Conservation (phyloP, 1,140 invertebrate species). For the Cherax destructor region DNA sequence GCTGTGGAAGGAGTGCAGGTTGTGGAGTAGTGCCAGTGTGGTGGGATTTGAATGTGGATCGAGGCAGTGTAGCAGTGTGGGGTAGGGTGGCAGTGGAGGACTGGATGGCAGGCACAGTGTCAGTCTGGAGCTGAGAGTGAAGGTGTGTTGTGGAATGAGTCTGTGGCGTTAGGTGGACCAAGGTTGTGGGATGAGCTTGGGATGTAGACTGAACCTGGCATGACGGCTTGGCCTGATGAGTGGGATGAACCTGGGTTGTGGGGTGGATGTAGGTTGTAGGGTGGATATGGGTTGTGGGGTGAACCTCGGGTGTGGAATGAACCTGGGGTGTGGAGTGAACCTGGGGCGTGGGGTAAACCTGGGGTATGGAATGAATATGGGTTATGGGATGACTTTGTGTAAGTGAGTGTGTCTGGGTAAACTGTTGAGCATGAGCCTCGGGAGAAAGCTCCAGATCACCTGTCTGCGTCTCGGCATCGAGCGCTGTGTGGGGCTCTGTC, state of each 20-base stretch:
- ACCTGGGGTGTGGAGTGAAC: background rate
- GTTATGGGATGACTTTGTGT: too few relatives aligned
- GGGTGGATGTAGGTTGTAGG: background rate
- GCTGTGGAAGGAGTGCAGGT: background rate
- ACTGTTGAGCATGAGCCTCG: too few relatives aligned
- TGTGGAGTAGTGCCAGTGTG: background rate
- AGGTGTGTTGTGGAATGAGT: background rate
- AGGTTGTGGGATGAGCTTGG: background rate
- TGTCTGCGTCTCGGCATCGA: too few relatives aligned
- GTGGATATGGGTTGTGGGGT: background rate
- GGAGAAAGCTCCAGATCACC: too few relatives aligned
- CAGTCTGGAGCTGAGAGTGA: background rate
- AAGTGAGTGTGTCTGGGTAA: too few relatives aligned
- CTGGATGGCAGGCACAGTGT: constrained; percentile 1
- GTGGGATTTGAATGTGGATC: background rate
- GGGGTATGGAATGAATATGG: too few relatives aligned
- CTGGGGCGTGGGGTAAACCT: too few relatives aligned
- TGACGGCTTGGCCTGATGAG: background rate
- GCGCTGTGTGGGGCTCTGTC: background rate
- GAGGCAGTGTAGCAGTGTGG: background rate
- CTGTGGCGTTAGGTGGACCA: background rate
- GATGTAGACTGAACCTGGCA: background rate
- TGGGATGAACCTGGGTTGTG: background rate
- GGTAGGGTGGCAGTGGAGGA: background rate
- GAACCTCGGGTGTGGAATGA: too few relatives aligned